Evolutionary conservation across 2,113 vertebrate genomes (phyloP), one percentile per base, ranked within the genome.

Genomic region (Chlamydotis undulata): DNA sequence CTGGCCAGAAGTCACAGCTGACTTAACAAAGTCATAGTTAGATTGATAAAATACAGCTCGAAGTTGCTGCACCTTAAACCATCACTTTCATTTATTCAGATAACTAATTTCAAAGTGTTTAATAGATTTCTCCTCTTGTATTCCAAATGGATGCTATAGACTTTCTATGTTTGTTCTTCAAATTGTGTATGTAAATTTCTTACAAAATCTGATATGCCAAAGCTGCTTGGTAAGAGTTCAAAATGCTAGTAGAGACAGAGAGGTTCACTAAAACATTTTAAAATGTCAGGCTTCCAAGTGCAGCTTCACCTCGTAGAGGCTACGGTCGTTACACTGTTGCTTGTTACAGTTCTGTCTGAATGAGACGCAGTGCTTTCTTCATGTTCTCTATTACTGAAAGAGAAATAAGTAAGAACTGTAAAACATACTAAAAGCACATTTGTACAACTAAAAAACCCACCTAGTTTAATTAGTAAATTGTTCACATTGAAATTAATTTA

Each of bases 311-410:
- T 93, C 5, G 2, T 29, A 24, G 86, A 94, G 59, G 67, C 60
- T 82, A 16, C 43, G 64, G 45, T 71, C 28, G 57, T 83, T 76
- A 86, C 57, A 73, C 52, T 55, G 14, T 57, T 77, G 33, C 52
- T 37, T 41, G 12, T 97, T 96, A 98, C 41, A 98, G 53, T 80
- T 98, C 98, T 35, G 97, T 97, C 56, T 98, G 97, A 94, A 98
- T 95, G 39, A 98, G 97, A 28, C 93, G 98, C 49, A 98, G 74
- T 67, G 98, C 98, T 96, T 98, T 98, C 97, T 98, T 98, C 98
- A 98, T 98, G 83, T 98, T 98, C 79, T 98, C 96, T 97, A 98
- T 97, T 89, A 98, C 98, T 98, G 96, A 71, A 97, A 97, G 65
- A 88, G 94, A 60, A 96, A 63, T 9, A 74, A 94, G 63, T 6